A percentile compares a stretch with the other conserved stretches of the same genome.
Conservation (phyloP, 2,113 vertebrate species). For the Meleagris gallopavo region DNA sequence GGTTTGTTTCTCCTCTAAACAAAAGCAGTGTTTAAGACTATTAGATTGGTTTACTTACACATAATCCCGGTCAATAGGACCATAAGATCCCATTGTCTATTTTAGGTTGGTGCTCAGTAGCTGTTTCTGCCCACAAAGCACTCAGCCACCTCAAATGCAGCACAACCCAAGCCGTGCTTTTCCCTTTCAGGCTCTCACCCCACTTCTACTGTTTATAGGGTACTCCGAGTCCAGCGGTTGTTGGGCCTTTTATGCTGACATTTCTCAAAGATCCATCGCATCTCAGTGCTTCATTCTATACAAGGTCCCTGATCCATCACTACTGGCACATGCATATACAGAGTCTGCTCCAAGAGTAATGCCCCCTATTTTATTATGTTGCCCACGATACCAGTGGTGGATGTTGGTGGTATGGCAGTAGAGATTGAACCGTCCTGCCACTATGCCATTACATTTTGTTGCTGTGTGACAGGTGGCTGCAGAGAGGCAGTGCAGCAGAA, state of each 20-base stretch:
- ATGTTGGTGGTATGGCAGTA: too few relatives aligned
- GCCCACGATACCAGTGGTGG: too few relatives aligned
- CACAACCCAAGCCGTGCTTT: background rate
- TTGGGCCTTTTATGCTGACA: background rate
- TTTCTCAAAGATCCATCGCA: background rate
- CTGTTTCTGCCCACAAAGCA: background rate
- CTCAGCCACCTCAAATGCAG: background rate
- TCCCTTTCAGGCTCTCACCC: background rate
- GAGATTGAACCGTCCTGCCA: too few relatives aligned
- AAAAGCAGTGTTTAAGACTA: background rate
- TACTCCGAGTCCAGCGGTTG: background rate
- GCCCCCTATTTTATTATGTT: too few relatives aligned
- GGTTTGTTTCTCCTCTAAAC: background rate
- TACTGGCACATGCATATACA: background rate
- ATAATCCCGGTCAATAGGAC: background rate
- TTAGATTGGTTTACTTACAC: background rate
- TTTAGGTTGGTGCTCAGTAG: background rate
- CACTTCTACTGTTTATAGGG: background rate
- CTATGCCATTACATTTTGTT: too few relatives aligned
- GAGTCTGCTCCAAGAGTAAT: too few relatives aligned
- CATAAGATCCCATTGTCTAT: background rate
- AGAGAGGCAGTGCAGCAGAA: too few relatives aligned
- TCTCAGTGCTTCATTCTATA: background rate
- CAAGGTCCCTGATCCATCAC: background rate
- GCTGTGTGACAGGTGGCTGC: too few relatives aligned